Percentiles rank a stretch among this genome's conserved stretches.
Evolutionary conservation across 2,113 vertebrate species (phyloP).

Genomic region (Amia ocellicauda): DNA sequence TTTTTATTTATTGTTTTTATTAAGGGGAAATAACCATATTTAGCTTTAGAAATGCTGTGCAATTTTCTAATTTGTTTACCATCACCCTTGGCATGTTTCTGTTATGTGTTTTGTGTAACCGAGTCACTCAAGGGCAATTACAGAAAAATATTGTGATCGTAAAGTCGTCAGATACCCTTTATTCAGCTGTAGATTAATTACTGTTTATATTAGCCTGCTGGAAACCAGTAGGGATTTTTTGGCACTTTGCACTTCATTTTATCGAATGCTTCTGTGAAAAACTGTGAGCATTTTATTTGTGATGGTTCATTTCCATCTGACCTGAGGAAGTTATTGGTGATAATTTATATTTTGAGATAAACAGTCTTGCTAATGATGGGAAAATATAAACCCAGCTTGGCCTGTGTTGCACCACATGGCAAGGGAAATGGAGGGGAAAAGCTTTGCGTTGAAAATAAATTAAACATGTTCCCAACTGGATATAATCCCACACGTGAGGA

Average conservation of each 20-base stretch:
- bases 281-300: not conserved
- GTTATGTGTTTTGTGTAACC: not conserved
- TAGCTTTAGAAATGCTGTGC: slow-evolving; percentile 29
- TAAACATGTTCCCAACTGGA: too few relatives aligned
- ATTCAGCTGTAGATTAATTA: slow-evolving; percentile 8
- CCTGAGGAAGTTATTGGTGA: not conserved
- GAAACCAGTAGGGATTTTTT: slow-evolving; percentile 6
- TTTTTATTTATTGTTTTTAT: not conserved
- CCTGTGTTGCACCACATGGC: not conserved
- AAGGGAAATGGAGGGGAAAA: too few relatives aligned
- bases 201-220: slow-evolving; percentile 2
- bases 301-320: not conserved
- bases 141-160: slow-evolving; percentile 1
- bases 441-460: too few relatives aligned
- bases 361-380: slow-evolving; percentile 6
- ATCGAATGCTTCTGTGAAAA: not conserved
- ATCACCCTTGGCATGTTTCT: not conserved
- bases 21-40: not conserved
- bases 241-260: not conserved
- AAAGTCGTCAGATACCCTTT: not conserved
- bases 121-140: not conserved
- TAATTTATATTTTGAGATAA: slow-evolving; percentile 2
- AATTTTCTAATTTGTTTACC: slow-evolving; percentile 46
- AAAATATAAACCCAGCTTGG: slow-evolving; percentile 9
- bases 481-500: too few relatives aligned